These are phyloP conservation scores for Eurytoma californica DNA, from an alignment of 2,888 invertebrate genomes.

Conservation along the genomic window DNA sequence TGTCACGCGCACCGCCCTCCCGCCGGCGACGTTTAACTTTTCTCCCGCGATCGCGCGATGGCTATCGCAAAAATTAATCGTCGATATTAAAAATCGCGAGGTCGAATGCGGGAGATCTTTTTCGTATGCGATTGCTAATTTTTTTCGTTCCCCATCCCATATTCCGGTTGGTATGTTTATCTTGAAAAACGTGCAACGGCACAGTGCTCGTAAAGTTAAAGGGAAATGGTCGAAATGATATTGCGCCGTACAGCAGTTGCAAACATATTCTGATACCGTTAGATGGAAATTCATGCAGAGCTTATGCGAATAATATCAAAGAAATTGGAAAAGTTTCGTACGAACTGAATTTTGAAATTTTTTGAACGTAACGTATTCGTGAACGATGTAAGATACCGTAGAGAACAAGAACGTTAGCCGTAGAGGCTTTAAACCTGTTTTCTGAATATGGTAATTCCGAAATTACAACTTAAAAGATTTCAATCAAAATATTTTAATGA, in stretches of 20 bases:
- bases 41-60: not conserved
- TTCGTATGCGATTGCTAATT: not conserved
- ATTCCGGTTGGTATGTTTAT: not conserved
- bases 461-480: not conserved
- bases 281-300: constrained; percentile 32
- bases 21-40: not conserved
- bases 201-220: not conserved
- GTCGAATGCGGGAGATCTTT: not conserved
- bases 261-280: constrained; percentile 2
- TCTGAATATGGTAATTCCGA: constrained; percentile 29
- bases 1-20: not conserved
- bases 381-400: constrained; percentile 12
- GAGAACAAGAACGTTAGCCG: not conserved
- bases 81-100: not conserved
- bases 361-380: constrained; percentile 8
- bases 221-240: not conserved
- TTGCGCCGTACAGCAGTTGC: constrained; percentile 11
- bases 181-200: not conserved
- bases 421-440: not conserved
- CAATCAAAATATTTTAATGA: not conserved
- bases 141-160: not conserved
- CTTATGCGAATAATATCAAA: constrained; percentile 41
- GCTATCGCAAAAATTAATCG: not conserved
- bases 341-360: constrained; percentile 39
- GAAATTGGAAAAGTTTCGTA: constrained; percentile 45